Evolutionary conservation across 2,797 vertebrate species (phyloP).

Genomic region (Hozukius guyotensis): DNA sequence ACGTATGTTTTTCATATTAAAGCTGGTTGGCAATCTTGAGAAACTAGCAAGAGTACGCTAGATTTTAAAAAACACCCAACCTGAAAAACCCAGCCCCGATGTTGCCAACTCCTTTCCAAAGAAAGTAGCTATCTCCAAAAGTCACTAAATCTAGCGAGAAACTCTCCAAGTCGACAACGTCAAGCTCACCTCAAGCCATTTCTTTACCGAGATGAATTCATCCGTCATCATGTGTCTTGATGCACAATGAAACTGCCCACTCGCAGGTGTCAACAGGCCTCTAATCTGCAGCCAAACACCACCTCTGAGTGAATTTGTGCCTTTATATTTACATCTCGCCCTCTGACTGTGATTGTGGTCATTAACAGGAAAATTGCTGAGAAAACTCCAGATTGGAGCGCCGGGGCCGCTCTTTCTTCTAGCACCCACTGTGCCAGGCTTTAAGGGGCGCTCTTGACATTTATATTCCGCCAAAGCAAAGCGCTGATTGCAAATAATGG

Average conservation of each 20-base stretch:
- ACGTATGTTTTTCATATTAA: background rate
- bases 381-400: conserved; percentile 28
- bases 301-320: background rate
- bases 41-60: too few species aligned
- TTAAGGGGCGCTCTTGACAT: conserved; percentile 65
- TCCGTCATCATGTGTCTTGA: background rate
- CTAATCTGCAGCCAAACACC: background rate
- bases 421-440: conserved; percentile 34
- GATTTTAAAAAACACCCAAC: too few species aligned
- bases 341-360: conserved; percentile 21
- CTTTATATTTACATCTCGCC: conserved; percentile 18
- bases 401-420: conserved; percentile 24
- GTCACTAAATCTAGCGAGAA: too few species aligned
- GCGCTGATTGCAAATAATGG: conserved; percentile 66
- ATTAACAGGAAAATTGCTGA: conserved; percentile 34
- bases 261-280: conserved; percentile 12
- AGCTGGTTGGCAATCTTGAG: too few species aligned
- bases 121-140: too few species aligned
- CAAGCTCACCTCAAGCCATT: background rate
- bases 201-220: background rate
- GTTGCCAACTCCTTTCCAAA: too few species aligned
- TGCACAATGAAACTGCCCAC: conserved; percentile 4
- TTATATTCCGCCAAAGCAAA: conserved; percentile 41
- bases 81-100: rapidly evolving
- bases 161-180: background rate